phyloP scores from a whole-genome alignment of 2,113 vertebrate species.

The Eupsittula cactorum region DNA sequence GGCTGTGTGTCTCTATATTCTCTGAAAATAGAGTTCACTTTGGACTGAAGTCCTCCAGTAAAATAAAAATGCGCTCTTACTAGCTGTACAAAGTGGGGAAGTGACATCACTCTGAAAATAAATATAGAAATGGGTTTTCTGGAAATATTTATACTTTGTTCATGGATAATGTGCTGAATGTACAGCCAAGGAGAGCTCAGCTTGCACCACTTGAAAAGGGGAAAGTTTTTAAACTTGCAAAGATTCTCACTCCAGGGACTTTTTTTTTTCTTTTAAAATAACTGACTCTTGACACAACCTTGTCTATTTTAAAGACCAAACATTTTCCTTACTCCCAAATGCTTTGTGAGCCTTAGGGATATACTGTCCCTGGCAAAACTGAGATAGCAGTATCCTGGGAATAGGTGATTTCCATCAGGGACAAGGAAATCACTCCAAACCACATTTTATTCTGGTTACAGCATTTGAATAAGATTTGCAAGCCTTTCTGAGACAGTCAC shows the following conservation, averaged over 20 bases:
- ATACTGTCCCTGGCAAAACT: constrained; percentile 56
- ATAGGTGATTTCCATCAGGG: constrained; percentile 50
- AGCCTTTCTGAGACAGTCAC: neutral
- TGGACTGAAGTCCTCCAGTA: neutral
- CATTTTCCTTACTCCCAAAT: constrained; percentile 48
- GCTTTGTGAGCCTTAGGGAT: constrained; percentile 49
- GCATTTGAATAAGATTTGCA: constrained; percentile 52
- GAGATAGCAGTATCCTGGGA: constrained; percentile 55
- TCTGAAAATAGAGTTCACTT: constrained; percentile 31
- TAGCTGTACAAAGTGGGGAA: constrained; percentile 13
- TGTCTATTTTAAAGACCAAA: constrained; percentile 55
- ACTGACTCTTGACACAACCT: constrained; percentile 54
- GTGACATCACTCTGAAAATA: constrained; percentile 61
- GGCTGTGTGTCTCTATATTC: neutral
- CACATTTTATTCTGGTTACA: constrained; percentile 58
- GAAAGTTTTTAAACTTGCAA: constrained; percentile 23
- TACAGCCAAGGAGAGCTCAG: constrained; percentile 47
- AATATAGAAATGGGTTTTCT: constrained; percentile 61
- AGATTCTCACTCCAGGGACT: neutral
- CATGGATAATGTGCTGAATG: constrained; percentile 23
- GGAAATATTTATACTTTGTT: constrained; percentile 61
- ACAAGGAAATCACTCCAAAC: constrained; percentile 54
- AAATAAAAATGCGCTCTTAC: neutral
- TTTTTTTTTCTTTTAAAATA: constrained; percentile 28
- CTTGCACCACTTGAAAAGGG: constrained; percentile 19